A percentile compares a stretch with the other conserved stretches of the same genome.
Evolutionary conservation across 2,797 vertebrate species (phyloP).

Genomic region (Anolis apletophallus): DNA sequence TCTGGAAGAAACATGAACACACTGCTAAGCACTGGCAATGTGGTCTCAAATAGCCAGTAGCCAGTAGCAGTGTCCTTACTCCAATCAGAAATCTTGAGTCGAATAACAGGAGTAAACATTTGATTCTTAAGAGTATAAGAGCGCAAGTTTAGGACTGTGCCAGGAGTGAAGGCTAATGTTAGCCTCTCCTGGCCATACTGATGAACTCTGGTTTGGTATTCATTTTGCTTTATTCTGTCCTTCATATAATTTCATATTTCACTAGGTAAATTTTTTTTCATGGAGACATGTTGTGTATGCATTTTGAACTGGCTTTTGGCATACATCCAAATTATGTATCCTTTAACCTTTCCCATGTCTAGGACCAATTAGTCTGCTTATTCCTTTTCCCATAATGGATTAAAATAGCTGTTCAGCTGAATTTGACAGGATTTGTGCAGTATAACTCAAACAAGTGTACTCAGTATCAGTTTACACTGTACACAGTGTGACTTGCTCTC

Average conservation of each 20-base stretch:
- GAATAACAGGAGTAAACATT: background rate
- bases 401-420: background rate
- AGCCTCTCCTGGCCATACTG: too few species aligned
- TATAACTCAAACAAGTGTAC: too few species aligned
- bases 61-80: background rate
- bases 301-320: background rate
- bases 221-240: too few species aligned
- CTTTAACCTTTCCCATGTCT: background rate
- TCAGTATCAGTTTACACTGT: background rate
- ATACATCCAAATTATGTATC: background rate
- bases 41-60: conserved; percentile 33
- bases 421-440: background rate
- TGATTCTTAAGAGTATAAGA: background rate
- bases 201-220: too few species aligned
- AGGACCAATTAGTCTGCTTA: background rate
- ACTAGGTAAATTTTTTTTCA: too few species aligned
- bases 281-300: background rate
- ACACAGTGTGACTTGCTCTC: background rate
- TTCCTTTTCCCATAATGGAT: background rate
- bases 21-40: conserved; percentile 45
- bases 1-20: conserved; percentile 46
- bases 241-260: too few species aligned
- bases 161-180: background rate
- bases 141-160: too few species aligned
- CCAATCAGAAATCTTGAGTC: background rate